Conservation (phyloP, 2,797 vertebrate species). For the Onychomys torridus region DNA sequence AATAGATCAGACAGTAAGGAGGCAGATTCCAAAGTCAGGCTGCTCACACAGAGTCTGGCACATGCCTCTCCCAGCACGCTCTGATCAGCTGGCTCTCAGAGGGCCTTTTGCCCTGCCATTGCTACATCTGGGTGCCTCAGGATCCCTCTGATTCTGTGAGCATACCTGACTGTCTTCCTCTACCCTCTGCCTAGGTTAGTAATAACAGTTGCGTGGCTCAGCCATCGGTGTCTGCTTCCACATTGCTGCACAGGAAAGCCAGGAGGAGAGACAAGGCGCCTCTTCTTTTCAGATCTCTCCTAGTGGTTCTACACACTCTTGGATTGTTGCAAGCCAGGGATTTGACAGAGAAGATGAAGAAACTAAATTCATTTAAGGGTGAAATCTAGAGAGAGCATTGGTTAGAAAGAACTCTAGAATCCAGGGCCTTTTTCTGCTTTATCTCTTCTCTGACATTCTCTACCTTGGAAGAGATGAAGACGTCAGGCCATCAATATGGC, state of each 20-base stretch:
- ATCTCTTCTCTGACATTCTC: slow-evolving; percentile 44
- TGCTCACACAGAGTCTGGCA: not conserved
- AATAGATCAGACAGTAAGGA: not conserved
- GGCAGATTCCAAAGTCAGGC: not conserved
- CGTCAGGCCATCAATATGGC: not conserved
- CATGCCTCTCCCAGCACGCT: not conserved
- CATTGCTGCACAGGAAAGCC: not conserved
- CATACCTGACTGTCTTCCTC: not conserved
- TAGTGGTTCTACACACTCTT: not conserved
- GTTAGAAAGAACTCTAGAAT: not conserved
- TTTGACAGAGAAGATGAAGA: slow-evolving; percentile 5
- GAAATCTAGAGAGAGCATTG: not conserved
- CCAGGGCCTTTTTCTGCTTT: not conserved
- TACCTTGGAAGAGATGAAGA: not conserved
- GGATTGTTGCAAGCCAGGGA: not conserved
- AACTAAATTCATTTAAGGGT: slow-evolving; percentile 16
- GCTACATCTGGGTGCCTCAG: not conserved
- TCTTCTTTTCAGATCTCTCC: not conserved
- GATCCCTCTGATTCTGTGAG: not conserved
- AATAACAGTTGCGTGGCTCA: not conserved
- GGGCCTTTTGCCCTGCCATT: not conserved
- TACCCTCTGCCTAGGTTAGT: not conserved
- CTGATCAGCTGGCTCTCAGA: not conserved
- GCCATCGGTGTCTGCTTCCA: not conserved
- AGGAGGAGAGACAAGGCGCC: not conserved